Evolutionary conservation across 1,140 invertebrate species (phyloP), one percentile per base, ranked within the genome.

Genomic region (Drosophila pachea): DNA sequence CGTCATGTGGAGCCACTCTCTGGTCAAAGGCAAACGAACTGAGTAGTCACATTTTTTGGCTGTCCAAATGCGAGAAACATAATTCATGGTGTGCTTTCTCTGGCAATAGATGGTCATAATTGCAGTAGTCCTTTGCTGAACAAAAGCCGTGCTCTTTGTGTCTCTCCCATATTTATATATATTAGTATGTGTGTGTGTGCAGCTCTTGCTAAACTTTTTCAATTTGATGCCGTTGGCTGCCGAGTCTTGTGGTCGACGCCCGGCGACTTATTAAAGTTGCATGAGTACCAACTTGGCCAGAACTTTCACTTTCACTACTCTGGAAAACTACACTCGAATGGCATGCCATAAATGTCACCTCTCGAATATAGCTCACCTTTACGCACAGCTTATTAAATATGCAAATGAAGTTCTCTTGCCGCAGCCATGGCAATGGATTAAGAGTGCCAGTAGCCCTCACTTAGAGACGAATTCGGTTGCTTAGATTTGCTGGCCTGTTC

Each of bases 251-350:
- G 76, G 79, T 76, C 73, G 73, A n/a, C 73, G 62, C 67, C 76
- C 76, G 76, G 64, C 76, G 74, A 76, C 81, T 83, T 73, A 83
- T 83, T 83, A 83, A 83, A 84, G 81, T 83, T 83, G 81, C 79
- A 83, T 79, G 73, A 56, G 79, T 76, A 84, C 76, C 79, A 83
- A 83, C 73, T 83, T 83, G 61, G 29, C 54, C 53, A 60, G 56
- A 74, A 76, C 75, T 76, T 76, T 55, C 49, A 69, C 53, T 63
- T 66, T 60, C 54, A 42, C n/a, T 64, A 59, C 61, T 14, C 49
- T 45, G 53, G 29, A 31, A 43, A 48, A 55, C 65, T 52, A 47
- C 56, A 47, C 65, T 47, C 54, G 65, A 76, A 84, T 76, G 76
- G 45, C 68, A 64, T 69, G 66, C 43, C 68, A 84, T 84, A 78